Conservation (phyloP, 1,140 invertebrate genomes). For the Monomorium pharaonis region DNA sequence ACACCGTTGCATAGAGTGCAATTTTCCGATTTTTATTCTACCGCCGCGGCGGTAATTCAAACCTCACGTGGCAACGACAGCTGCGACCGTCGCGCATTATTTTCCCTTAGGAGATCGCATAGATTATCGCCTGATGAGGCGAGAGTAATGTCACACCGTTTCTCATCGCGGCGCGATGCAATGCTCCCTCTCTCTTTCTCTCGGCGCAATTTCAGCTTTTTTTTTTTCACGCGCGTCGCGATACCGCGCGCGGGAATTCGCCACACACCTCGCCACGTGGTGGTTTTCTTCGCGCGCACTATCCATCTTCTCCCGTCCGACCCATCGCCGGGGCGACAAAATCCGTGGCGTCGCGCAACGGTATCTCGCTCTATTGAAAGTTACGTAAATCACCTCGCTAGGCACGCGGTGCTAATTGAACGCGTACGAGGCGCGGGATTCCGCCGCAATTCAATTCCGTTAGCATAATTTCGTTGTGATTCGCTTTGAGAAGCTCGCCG, state of each 20-base stretch:
- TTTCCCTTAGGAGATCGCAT: constrained; percentile 44
- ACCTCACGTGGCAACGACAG: constrained; percentile 39
- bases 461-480: neutral
- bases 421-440: neutral
- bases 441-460: neutral
- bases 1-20: constrained; percentile 25
- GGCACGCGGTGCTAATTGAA: neutral
- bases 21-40: constrained; percentile 52
- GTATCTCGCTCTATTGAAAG: neutral
- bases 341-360: neutral
- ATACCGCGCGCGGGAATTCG: neutral
- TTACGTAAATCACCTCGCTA: neutral
- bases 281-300: neutral
- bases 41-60: constrained; percentile 21
- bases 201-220: constrained; percentile 28
- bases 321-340: constrained; percentile 23
- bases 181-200: neutral
- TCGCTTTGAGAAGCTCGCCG: neutral
- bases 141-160: constrained; percentile 53
- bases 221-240: constrained; percentile 6
- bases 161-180: constrained; percentile 31
- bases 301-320: constrained; percentile 15
- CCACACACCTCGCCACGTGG: no score
- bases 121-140: constrained; percentile 46
- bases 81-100: constrained; percentile 41